Evolutionary conservation across 2,888 invertebrate genomes (phyloP), one percentile per base, ranked within the genome.

Genomic region (Syrista parreyssii): DNA sequence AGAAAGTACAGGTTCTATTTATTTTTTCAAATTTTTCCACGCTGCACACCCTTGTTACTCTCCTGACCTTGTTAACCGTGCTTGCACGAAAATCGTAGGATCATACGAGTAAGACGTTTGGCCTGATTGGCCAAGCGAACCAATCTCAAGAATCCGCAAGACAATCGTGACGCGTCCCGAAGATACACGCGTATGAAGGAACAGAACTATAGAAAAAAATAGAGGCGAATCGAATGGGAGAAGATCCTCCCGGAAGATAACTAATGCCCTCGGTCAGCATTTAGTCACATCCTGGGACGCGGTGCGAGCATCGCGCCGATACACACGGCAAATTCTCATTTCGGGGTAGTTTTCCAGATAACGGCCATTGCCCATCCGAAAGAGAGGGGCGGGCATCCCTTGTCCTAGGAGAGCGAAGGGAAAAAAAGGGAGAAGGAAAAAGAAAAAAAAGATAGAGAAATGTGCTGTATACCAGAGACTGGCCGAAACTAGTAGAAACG

Each of bases 271-370:
- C 79, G 84, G 86, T 86, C 86, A 86, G 85, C 85, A 82, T 86
- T 86, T 86, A 85, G 83, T 84, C 82, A 81, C 81, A 82, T 78
- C 79, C 81, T 78, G 81, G 82, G 85, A 82, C 81, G 78, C 76
- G 77, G 80, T 73, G 75, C 72, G 76, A 77, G 73, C 75, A 77
- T 73, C 74, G 78, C 75, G 74, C 81, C 81, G 80, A 86, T 84
- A 88, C 83, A 86, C 82, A 81, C 80, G 78, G 80, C 82, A 84
- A 84, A 84, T 86, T 86, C 88, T 88, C 86, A 84, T 88, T 85
- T 85, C 81, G 82, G 80, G 82, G 83, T 84, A 85, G 79, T 86
- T 82, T 79, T 80, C 84, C 79, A 85, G 88, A 89, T 89, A 89
- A 89, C 88, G 85, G 87, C 83, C 84, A 85, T 85, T 84, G 86